These are phyloP conservation scores for Plagiodera versicolora DNA, from an alignment of 2,888 invertebrate genomes.

Conservation along the genomic window DNA sequence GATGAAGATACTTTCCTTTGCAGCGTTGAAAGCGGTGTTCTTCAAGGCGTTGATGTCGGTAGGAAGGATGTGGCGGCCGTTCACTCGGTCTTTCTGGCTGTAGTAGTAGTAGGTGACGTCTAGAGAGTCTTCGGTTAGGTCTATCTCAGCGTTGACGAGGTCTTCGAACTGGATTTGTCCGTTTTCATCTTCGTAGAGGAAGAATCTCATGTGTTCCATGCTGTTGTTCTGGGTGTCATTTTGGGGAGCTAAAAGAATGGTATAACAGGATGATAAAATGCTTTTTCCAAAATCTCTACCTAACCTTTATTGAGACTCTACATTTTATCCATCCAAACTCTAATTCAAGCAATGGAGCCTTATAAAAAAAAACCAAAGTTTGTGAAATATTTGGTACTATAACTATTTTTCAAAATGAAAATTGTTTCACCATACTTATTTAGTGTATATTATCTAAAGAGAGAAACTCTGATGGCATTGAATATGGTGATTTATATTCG, in stretches of 20 bases:
- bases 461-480: too few species aligned
- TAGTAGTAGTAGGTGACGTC: slow-evolving; percentile 41
- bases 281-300: too few species aligned
- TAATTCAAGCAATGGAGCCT: too few species aligned
- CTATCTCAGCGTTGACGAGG: slow-evolving; percentile 9
- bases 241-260: background rate
- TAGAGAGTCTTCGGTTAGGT: slow-evolving; percentile 18
- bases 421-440: too few species aligned
- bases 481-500: too few species aligned
- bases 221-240: background rate
- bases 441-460: too few species aligned
- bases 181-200: slow-evolving; percentile 26
- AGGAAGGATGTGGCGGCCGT: slow-evolving; percentile 22
- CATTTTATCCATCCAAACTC: too few species aligned
- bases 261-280: too few species aligned
- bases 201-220: slow-evolving; percentile 16
- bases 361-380: too few species aligned
- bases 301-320: too few species aligned
- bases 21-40: slow-evolving; percentile 32
- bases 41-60: slow-evolving; percentile 18
- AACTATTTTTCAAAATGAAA: too few species aligned
- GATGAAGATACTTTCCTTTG: slow-evolving; percentile 40
- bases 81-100: slow-evolving; percentile 32
- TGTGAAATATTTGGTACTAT: too few species aligned
- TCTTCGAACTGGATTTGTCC: slow-evolving; percentile 30